Evolutionary conservation across 2,888 invertebrate genomes (phyloP), one percentile per base, ranked within the genome.

Genomic region (Notocelia uddmanniana): DNA sequence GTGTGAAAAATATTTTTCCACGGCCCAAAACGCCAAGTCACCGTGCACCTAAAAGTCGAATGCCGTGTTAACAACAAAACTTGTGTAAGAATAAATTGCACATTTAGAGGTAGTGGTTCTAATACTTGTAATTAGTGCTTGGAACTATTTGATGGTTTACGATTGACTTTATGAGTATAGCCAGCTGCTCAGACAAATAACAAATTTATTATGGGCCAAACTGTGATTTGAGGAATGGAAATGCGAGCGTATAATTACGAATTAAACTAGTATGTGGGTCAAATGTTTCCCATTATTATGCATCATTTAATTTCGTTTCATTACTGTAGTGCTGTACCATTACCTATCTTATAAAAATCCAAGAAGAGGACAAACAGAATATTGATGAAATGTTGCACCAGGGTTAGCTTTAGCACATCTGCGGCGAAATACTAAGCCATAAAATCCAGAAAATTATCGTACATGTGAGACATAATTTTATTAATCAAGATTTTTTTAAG

Each of bases 121-220:
- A 37, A 63, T 58, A 21, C 45, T 41, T 31, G 26, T 58, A 52
- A 71, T 71, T 66, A 66, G 52, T 66, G 31, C 59, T 64, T 11
- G 52, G 48, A 66, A 21, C 58, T 21, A 66, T 58, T 67, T 60
- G 71, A 71, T 76, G 77, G 77, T 76, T 81, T 81, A 80, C 79
- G 82, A 82, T 83, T 80, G 80, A 69, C 81, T 88, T 85, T 81
- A 89, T 78, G 81, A 84, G 82, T 82, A 80, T 80, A 82, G 82
- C 85, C 76, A 74, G 77, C 75, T 75, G 80, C 78, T 84, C 75
- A 76, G 73, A 70, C 41, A 41, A 55, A 66, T 66, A 13, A 23
- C 31, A n/a, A 48, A 48, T 48, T 50, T 45, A 45, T 48, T 55
- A 21, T 26, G 19, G n/a, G n/a, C 15, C 37, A n/a, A 45, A 55